Percentiles rank a stretch among this genome's conserved stretches.
Conservation (phyloP, 2,797 vertebrate genomes). For the Falco biarmicus region DNA sequence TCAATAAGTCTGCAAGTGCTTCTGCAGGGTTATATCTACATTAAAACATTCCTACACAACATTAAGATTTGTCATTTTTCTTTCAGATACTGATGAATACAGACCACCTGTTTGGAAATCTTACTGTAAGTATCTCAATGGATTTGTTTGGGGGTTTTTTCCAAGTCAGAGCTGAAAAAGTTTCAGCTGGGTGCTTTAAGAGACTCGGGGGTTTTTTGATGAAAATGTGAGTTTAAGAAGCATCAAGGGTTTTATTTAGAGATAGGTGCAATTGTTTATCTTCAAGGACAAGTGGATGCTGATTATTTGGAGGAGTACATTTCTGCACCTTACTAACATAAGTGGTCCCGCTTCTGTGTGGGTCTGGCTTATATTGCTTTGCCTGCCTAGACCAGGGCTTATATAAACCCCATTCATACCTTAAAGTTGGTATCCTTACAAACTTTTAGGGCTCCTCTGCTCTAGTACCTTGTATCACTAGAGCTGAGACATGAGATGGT, state of each 20-base stretch:
- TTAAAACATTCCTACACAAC: background rate
- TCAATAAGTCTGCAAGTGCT: background rate
- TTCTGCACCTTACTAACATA: background rate
- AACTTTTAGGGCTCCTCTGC: background rate
- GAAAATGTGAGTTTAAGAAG: background rate
- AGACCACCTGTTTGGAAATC: slow-evolving; percentile 92
- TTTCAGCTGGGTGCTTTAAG: background rate
- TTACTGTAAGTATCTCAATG: slow-evolving; percentile 83
- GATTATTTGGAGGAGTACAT: background rate
- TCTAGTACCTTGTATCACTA: background rate
- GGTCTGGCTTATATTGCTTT: background rate
- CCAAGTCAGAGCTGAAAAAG: background rate
- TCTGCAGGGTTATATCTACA: background rate
- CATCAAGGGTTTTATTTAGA: background rate
- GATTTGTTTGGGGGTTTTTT: background rate
- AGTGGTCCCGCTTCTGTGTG: background rate
- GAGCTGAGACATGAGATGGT: background rate
- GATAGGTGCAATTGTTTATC: background rate
- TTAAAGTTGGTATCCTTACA: background rate
- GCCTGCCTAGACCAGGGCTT: background rate
- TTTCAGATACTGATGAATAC: slow-evolving; percentile 90
- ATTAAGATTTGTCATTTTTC: slow-evolving; percentile 9
- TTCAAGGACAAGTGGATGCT: background rate
- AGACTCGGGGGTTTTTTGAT: background rate
- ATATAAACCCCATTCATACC: background rate